phyloP scores from a whole-genome alignment of 2,113 vertebrate genomes.

The Dicaeum eximium region DNA sequence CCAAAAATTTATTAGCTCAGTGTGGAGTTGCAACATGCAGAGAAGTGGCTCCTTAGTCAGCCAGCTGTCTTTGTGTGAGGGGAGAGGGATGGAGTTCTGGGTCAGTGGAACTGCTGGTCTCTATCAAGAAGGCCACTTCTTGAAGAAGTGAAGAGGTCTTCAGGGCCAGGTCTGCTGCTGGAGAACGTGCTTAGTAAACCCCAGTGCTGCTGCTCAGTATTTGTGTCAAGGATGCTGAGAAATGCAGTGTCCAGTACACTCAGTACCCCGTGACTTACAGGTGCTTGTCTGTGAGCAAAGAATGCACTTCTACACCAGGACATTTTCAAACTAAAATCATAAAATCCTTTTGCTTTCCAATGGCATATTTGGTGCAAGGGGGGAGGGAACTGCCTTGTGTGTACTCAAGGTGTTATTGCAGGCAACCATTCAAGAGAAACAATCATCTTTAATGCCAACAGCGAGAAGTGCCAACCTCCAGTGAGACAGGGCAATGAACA shows the following conservation, averaged over 20 bases:
- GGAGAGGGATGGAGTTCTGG: neutral
- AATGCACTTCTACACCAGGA: neutral
- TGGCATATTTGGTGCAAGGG: accelerated
- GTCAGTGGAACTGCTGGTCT: neutral
- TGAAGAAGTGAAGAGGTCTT: neutral
- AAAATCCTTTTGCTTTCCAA: neutral
- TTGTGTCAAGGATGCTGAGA: neutral
- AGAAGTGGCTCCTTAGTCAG: neutral
- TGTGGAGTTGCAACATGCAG: neutral
- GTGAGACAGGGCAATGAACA: accelerated
- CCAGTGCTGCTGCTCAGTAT: neutral
- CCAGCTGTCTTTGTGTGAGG: neutral
- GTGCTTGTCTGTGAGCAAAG: accelerated
- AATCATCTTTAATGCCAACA: neutral
- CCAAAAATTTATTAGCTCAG: neutral
- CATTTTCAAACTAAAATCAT: neutral
- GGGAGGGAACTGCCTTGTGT: neutral
- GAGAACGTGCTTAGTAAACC: neutral
- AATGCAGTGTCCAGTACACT: neutral
- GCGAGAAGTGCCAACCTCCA: neutral
- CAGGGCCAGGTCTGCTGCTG: neutral
- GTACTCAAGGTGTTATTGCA: neutral
- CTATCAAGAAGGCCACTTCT: neutral
- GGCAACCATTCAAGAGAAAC: neutral
- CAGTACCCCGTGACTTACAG: neutral